Percentiles rank a stretch among this genome's conserved stretches.
phyloP scores from a whole-genome alignment of 2,113 vertebrate species.

The Delphinapterus leucas region DNA sequence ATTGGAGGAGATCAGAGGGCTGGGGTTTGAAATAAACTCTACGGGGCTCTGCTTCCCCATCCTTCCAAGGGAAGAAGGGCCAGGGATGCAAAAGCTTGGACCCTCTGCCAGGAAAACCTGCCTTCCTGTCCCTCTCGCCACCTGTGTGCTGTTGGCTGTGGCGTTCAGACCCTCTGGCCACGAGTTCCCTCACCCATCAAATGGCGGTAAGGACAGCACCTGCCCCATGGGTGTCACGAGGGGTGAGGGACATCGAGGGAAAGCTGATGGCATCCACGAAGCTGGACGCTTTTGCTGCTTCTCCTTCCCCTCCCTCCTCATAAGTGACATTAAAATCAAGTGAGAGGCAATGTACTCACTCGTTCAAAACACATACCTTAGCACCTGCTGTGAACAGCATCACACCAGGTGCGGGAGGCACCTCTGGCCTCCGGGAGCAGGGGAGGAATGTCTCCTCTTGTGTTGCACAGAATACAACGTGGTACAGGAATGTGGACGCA shows the following conservation, averaged over 20 bases:
- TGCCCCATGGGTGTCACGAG: neutral
- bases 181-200: rapidly evolving
- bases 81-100: neutral
- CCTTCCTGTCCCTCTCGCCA: too few relatives aligned
- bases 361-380: neutral
- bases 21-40: neutral
- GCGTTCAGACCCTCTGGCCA: neutral
- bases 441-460: neutral
- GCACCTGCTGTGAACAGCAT: too few relatives aligned
- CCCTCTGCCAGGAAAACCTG: neutral
- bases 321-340: neutral
- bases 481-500: neutral
- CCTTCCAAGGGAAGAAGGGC: neutral
- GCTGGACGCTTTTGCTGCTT: neutral
- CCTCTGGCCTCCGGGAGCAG: neutral
- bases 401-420: too few relatives aligned
- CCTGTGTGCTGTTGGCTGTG: neutral
- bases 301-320: neutral
- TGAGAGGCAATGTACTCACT: neutral
- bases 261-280: neutral
- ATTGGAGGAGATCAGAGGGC: neutral
- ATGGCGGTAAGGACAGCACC: rapidly evolving
- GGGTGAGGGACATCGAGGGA: rapidly evolving
- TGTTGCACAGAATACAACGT: rapidly evolving
- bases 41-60: neutral